Evolutionary conservation across 2,888 invertebrate genomes (phyloP).

Genomic region (Timema podura): DNA sequence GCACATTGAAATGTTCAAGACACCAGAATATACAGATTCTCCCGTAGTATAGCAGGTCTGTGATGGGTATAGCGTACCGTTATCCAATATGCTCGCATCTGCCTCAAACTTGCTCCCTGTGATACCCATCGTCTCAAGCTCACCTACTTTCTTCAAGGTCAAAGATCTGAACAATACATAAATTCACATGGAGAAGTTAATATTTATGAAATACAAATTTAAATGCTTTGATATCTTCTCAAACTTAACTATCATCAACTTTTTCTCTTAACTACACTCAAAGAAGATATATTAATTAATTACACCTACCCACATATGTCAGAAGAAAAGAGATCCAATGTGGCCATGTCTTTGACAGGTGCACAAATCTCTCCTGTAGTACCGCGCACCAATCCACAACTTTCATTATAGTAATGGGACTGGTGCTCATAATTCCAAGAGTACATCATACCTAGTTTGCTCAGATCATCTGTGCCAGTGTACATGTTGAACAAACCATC

Average conservation of each 20-base stretch:
- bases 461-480: slow-evolving; percentile 64
- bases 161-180: not conserved
- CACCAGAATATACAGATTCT: slow-evolving; percentile 48
- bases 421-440: slow-evolving; percentile 62
- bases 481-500: slow-evolving; percentile 77
- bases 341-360: slow-evolving; percentile 49
- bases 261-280: too few species aligned
- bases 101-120: slow-evolving; percentile 43
- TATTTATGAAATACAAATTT: too few species aligned
- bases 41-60: slow-evolving; percentile 64
- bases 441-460: slow-evolving; percentile 62
- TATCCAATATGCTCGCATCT: slow-evolving; percentile 65
- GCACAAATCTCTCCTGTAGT: slow-evolving; percentile 80
- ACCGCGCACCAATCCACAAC: slow-evolving; percentile 66
- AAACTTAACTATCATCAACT: too few species aligned
- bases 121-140: not conserved
- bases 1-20: slow-evolving; percentile 68
- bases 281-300: too few species aligned
- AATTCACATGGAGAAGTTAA: too few species aligned
- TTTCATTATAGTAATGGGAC: slow-evolving; percentile 53
- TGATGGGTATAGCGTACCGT: slow-evolving; percentile 56
- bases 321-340: slow-evolving; percentile 64
- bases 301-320: slow-evolving; percentile 72
- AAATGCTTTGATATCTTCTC: too few species aligned
- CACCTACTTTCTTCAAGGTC: not conserved